These are phyloP conservation scores for Diceros bicornis DNA, from an alignment of 2,797 vertebrate species.

Conservation along the genomic window DNA sequence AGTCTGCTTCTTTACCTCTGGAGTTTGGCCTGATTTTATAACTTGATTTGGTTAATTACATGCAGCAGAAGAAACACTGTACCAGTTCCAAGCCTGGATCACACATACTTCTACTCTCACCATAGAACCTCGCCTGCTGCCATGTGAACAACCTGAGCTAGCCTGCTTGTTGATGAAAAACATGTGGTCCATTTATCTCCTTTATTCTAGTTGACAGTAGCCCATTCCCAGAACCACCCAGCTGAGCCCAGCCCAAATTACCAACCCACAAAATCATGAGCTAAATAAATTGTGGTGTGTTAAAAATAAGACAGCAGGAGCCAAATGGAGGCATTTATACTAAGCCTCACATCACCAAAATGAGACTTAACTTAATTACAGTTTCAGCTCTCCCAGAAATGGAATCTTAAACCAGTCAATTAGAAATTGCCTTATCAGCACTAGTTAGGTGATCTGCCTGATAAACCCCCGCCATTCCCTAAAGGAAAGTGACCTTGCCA, in stretches of 20 bases:
- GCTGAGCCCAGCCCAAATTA: neutral
- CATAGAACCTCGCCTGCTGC: no score
- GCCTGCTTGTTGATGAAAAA: neutral
- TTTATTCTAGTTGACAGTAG: neutral
- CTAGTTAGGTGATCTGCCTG: no score
- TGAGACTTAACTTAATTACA: neutral
- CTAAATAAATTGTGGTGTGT: neutral
- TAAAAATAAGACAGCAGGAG: neutral
- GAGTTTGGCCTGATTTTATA: neutral
- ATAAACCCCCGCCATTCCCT: neutral
- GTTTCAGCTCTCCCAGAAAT: neutral
- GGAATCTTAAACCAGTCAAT: neutral
- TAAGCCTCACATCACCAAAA: neutral
- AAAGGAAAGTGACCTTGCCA: neutral
- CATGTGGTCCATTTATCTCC: no score
- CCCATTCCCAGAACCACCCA: neutral
- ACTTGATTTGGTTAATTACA: neutral
- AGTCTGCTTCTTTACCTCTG: neutral
- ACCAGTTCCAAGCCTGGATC: neutral
- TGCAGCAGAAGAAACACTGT: neutral
- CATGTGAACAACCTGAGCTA: neutral
- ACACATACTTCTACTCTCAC: neutral
- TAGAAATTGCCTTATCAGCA: neutral
- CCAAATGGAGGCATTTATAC: neutral
- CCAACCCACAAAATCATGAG: neutral